Base-by-base conservation (phyloP, 2,797 vertebrate species). In the Rhinichthys osculus region DNA sequence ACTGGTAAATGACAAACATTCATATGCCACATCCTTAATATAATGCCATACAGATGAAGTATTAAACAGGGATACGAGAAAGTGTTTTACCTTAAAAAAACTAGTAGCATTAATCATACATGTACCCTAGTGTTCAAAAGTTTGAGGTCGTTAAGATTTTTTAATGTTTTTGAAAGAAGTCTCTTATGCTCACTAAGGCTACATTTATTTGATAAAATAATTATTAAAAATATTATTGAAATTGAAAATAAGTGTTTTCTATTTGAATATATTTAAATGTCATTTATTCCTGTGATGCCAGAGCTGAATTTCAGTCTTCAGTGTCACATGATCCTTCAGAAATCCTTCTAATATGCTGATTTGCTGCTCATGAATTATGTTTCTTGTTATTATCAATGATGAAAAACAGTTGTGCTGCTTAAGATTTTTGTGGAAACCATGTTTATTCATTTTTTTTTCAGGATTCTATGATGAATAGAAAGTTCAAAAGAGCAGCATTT, bases 1-100 rank as follows among this genome's bases (percentile, higher is more conserved):
- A 90, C 91, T 90, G 95, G 95, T 96, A 93, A 44, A 27, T n/a
- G 64, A 79, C 87, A 71, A 23, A 76, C 14, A 80, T 17, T 14
- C 30, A 69, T 38, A 76, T 40, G 11, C 4, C 42, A 47, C 16
- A 69, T 23, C 0, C 19, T 42, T 57, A 4, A 54, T 57, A 4
- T 35, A 50, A 50, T 17, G 42, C 35, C 35, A 27, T 42, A 57
- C 17, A 59, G 21, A 40, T 78, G 7, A 42, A 27, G 47, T 27
- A 7, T 47, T 17, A 73, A 27, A 72, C 40, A 44, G 23, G 5
- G 17, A 52, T 52, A 33, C 0, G 0, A 52, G 27, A 21, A 76
- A 33, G 16, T 74, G 71, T 74, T 33, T 73, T 50, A 73, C 42
- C 50, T 19, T 1, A 30, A 30, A 30, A 50, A 72, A 27, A 30